A percentile compares a stretch with the other conserved stretches of the same genome.
Evolutionary conservation across 1,140 invertebrate species (phyloP).

Genomic region (Trichonephila clavata): DNA sequence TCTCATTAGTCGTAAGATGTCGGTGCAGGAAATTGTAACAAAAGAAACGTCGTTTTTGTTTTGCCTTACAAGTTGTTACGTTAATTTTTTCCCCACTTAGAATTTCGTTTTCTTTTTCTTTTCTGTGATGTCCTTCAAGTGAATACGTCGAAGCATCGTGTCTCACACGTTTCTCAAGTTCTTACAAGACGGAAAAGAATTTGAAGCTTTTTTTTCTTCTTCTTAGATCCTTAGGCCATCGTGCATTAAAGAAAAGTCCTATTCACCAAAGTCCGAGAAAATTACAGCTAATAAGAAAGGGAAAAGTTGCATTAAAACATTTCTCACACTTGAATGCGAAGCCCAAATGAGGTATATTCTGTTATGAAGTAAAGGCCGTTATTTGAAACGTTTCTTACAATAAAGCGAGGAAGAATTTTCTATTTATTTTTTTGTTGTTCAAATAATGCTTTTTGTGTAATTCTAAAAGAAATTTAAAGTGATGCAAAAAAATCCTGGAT

Average conservation of each 20-base stretch:
- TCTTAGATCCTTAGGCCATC: neutral
- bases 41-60: slow-evolving; percentile 48
- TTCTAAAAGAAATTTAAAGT: too few species aligned
- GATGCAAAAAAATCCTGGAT: too few species aligned
- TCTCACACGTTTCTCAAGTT: neutral
- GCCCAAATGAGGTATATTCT: neutral
- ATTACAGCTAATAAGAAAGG: neutral
- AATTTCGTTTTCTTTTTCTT: neutral
- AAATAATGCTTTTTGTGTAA: too few species aligned
- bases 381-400: neutral
- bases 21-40: slow-evolving; percentile 27
- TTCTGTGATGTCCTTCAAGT: neutral
- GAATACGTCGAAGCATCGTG: neutral
- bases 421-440: too few species aligned
- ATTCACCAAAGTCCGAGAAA: neutral
- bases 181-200: neutral
- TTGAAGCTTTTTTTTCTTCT: neutral
- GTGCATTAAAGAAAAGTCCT: neutral
- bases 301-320: slow-evolving; percentile 18
- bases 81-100: neutral
- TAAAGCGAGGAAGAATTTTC: neutral
- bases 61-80: neutral
- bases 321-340: neutral
- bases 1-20: slow-evolving; percentile 20
- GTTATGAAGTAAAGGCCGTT: neutral